Conservation (phyloP, 1,140 invertebrate genomes). For the Bombus polaris region DNA sequence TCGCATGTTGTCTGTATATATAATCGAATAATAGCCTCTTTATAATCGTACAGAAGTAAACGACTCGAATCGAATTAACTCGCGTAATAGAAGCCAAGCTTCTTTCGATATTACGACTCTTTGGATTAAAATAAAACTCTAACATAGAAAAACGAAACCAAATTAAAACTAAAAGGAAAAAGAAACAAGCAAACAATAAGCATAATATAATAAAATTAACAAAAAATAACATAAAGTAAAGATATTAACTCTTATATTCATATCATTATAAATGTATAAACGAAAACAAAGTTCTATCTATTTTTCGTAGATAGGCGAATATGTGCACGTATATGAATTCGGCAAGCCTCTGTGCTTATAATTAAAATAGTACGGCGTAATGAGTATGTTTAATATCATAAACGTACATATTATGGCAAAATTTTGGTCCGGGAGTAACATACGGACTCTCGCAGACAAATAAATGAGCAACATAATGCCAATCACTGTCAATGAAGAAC, state of each 20-base stretch:
- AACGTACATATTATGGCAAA: slow-evolving; percentile 32
- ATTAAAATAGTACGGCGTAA: slow-evolving; percentile 33
- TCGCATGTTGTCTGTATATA: not conserved
- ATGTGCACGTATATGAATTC: slow-evolving; percentile 15
- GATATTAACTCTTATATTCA: slow-evolving; percentile 10
- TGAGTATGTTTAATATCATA: slow-evolving; percentile 65
- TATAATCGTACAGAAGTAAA: slow-evolving; percentile 28
- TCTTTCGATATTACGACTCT: not conserved
- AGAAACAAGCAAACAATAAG: slow-evolving; percentile 61
- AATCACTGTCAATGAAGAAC: not conserved
- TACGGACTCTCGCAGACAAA: not conserved
- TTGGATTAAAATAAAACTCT: not conserved
- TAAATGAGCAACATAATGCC: slow-evolving; percentile 21
- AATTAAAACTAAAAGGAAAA: slow-evolving; percentile 4
- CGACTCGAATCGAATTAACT: not conserved
- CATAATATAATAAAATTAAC: slow-evolving; percentile 54
- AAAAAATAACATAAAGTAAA: slow-evolving; percentile 41
- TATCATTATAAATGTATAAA: not conserved
- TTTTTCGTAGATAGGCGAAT: not conserved
- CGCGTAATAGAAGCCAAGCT: not conserved
- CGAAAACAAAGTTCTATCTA: slow-evolving; percentile 41
- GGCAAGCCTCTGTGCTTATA: slow-evolving; percentile 59
- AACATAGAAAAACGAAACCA: not conserved
- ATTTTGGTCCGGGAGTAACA: not conserved
- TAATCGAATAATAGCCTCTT: slow-evolving; percentile 55